Evolutionary conservation across 64 coral and sea anemone species (phyloP), one percentile per base, ranked within the genome.

Genomic region (Pocillopora damicornis): DNA sequence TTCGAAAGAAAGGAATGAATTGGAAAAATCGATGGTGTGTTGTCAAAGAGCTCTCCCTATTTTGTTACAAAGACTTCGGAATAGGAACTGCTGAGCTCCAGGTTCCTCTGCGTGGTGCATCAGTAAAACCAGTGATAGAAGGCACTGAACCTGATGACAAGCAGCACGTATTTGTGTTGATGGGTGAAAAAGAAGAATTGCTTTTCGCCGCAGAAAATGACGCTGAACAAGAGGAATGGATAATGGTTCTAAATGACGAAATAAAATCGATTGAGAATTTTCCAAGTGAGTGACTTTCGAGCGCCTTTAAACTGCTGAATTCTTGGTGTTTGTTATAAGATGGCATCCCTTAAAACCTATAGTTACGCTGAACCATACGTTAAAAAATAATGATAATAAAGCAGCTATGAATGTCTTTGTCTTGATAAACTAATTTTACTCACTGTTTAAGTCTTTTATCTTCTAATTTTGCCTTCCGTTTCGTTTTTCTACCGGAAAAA

Each of bases 11-110:
- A 93, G 94, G 94, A 0, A 37, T 59, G 38, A 59, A 81, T 0
- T 96, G 94, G 94, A 96, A 93, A 87, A 96, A 90, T 4, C 81
- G 94, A 9, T 96, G 94, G 94, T 96, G 94, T 81, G 94, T 96
- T 37, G 91, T 96, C 34, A 96, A 96, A 61, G 91, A 93, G 25
- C 87, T 90, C 60, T 61, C n/a, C 1, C 80, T 96, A 35, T 90
- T 86, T 30, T 93, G 91, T 35, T 96, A 93, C 72, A 96, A 96
- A 88, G 94, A 96, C 35, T 96, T 93, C 38, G 94, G 91, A 74
- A 73, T 88, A 13, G 61, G 81, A 15, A 63, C 79, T 25, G 76
- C 94, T 5, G 94, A 96, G 63, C 71, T 96, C 15, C 87, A 96
- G 72, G 84, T 93, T 75, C 90, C 91, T 23, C 79, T 96, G 7